Percentiles rank a stretch among this genome's conserved stretches.
Conservation (phyloP, 2,113 vertebrate species). For the Xyrauchen texanus region DNA sequence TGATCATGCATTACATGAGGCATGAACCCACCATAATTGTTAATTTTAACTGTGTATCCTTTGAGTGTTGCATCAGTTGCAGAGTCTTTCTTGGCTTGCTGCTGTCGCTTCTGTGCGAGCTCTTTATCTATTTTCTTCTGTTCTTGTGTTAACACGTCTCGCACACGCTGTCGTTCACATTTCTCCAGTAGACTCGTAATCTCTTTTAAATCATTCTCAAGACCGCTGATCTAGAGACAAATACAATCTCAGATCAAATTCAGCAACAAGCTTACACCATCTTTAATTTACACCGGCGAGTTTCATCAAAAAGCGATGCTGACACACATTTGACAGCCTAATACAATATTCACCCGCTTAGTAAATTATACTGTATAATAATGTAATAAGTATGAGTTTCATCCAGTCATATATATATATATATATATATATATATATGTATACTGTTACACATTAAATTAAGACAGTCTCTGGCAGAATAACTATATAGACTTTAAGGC, state of each 20-base stretch:
- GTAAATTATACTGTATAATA: too few species aligned
- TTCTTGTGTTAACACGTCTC: constrained; percentile 82
- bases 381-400: too few species aligned
- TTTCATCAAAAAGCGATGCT: too few species aligned
- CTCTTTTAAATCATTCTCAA: constrained; percentile 88
- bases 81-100: constrained; percentile 72
- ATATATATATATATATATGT: too few species aligned
- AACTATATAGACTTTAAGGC: background rate
- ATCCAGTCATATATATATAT: too few species aligned
- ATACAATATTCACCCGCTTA: too few species aligned
- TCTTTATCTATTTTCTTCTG: constrained; percentile 87
- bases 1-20: background rate
- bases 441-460: background rate
- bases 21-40: constrained; percentile 84
- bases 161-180: constrained; percentile 80
- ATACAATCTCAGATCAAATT: too few species aligned
- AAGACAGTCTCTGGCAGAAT: too few species aligned
- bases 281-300: too few species aligned
- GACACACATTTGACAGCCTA: too few species aligned
- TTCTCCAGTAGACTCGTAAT: constrained; percentile 79
- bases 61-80: constrained; percentile 68
- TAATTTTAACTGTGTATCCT: constrained; percentile 92
- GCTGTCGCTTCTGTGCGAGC: constrained; percentile 77
- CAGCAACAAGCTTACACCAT: too few species aligned
- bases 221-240: constrained; percentile 72